Conservation (phyloP, 1,140 invertebrate species). For the Heterodera carotae region DNA sequence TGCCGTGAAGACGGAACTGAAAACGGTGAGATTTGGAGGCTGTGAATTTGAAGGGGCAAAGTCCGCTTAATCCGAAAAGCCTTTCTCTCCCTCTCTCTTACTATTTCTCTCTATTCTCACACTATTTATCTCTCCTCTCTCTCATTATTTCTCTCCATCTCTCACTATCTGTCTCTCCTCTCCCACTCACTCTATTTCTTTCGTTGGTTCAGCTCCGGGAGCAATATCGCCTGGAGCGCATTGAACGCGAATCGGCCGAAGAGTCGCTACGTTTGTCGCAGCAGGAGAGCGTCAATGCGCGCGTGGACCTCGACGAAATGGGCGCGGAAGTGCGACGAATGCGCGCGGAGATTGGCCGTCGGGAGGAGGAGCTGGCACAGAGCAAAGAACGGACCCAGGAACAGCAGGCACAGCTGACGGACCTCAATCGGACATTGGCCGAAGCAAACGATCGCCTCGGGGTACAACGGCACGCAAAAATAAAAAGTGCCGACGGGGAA, state of each 20-base stretch:
- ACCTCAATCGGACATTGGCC: conserved; percentile 28
- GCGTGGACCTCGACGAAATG: conserved; percentile 30
- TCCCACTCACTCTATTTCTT: no score
- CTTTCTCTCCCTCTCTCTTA: no score
- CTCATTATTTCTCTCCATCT: no score
- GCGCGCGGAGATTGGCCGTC: conserved; percentile 22
- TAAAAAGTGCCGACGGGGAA: background rate
- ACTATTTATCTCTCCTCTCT: no score
- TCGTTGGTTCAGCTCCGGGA: conserved; percentile 24
- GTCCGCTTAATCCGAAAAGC: background rate
- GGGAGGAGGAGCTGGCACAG: conserved; percentile 32
- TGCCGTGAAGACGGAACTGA: conserved; percentile 38
- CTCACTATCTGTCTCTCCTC: no score
- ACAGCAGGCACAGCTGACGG: conserved; percentile 17
- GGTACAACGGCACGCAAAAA: background rate
- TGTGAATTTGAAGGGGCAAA: background rate
- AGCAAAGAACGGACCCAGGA: conserved; percentile 24
- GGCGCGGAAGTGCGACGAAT: conserved; percentile 23
- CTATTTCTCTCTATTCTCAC: no score
- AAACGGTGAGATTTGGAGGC: conserved; percentile 21
- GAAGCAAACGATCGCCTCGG: conserved; percentile 36
- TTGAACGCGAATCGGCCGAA: conserved; percentile 33
- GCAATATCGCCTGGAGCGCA: conserved; percentile 20
- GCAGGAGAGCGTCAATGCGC: conserved; percentile 26
- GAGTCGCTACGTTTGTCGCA: conserved; percentile 25